Base-by-base conservation (phyloP, 2,113 vertebrate genomes). In the Phalacrocorax carbo region DNA sequence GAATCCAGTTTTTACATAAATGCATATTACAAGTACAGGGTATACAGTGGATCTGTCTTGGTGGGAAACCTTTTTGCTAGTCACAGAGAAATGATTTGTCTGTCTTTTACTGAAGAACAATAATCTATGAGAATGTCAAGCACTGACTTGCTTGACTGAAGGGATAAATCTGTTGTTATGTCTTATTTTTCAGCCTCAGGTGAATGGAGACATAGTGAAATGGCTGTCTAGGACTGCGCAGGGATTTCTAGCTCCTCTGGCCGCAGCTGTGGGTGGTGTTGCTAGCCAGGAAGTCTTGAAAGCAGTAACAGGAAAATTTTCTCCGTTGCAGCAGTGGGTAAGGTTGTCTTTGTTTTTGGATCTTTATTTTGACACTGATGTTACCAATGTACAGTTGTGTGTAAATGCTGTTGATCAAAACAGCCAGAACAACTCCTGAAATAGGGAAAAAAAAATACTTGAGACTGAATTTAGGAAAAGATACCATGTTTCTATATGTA, bases 291-390 rank as follows among this genome's bases (percentile, higher is more conserved):
- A 99, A 98, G 99, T 98, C 80, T 97, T 99, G 81, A 99, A 99
- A 97, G 99, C 99, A 91, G 98, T 99, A 44, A 99, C 99, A 11
- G 99, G 99, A 93, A 99, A 99, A 95, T 99, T 99, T 98, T 99
- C 99, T 78, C 99, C 99, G 0, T 98, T 99, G 82, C 99, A 99
- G 82, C 99, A 99, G 80, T 99, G 99, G 99, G 99, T 99, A 97
- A 92, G 99, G 96, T 80, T 93, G 54, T 5, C 65, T 87, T 70
- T 48, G 32, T 0, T 80, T 88, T 57, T 80, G 26, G 32, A 25
- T 69, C 34, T 58, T 93, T 78, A 72, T 95, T 96, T 92, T 95
- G 49, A 38, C 51, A 38, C 65, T 52, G 46, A 27, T 38, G 12
- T 73, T 83, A 18, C 1, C 3, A 61, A 46, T 32, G 22, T 46